Evolutionary conservation across 2,113 vertebrate genomes (phyloP), one percentile per base, ranked within the genome.

Genomic region (Lamprologus speciosus): DNA sequence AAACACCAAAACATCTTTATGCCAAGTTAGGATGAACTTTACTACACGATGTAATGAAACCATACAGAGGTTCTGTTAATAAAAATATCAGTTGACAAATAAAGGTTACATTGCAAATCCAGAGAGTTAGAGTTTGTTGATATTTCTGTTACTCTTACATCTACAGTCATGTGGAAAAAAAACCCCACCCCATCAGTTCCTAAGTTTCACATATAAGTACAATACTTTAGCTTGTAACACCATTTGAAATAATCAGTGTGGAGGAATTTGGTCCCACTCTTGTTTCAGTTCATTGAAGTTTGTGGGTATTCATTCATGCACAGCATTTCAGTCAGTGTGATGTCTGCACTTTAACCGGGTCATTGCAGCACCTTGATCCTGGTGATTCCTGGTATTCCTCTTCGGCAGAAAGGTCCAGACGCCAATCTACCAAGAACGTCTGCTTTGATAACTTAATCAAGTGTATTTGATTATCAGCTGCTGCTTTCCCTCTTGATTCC

Each of bases 181-280:
- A 2, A n/a, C n/a, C 31, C 28, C 2, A 4, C 8, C 28, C 28
- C 57, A 10, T 60, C 28, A 60, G 28, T 60, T 60, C 5, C 8
- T 10, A 60, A 10, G 5, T 60, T 60, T 60, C 8, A 60, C 5
- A 60, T 33, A 1, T 1, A 7, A 60, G 28, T 60, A 33, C 28
- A 60, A 60, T 33, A 60, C 16, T 60, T 60, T 19, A 60, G 57
- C 28, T 60, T 33, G 57, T 60, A 60, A 33, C 28, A 60, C 57
- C 28, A 60, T 1, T 60, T 60, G 16, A 10, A 33, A 60, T 60
- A 19, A 60, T 60, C 28, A 60, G 57, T 31, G 9, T 33, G 57
- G 57, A 60, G 57, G 57, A 19, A 60, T 60, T 60, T 60, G 28
- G 57, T 60, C 57, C 57, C 57, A 60, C 57, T 60, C 57, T 60